phyloP scores from a whole-genome alignment of 2,888 invertebrate species.

The Aquatica leii region DNA sequence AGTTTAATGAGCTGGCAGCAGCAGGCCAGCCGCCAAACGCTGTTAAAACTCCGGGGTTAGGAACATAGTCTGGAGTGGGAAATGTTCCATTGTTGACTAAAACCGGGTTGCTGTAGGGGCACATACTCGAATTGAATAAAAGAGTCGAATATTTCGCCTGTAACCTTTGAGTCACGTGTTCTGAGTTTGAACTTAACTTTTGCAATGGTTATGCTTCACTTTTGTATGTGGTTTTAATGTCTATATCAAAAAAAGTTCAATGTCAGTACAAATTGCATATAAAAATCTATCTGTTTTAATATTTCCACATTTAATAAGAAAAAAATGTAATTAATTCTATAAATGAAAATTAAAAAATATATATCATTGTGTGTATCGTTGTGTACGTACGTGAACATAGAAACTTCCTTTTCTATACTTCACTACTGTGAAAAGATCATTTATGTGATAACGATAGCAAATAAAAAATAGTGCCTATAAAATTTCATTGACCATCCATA shows the following conservation, averaged over 20 bases:
- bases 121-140: constrained; percentile 44
- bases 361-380: too few species aligned
- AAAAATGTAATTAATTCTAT: too few species aligned
- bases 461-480: constrained; percentile 45
- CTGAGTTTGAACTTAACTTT: constrained; percentile 41
- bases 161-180: constrained; percentile 43
- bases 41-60: constrained; percentile 38
- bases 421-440: constrained; percentile 38
- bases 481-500: constrained; percentile 47
- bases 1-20: constrained; percentile 53
- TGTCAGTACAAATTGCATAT: too few species aligned
- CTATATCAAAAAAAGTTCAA: too few species aligned
- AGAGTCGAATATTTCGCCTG: constrained; percentile 43
- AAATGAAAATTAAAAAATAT: too few species aligned
- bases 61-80: constrained; percentile 42
- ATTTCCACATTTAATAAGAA: too few species aligned
- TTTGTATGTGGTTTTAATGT: constrained; percentile 33
- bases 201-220: constrained; percentile 35
- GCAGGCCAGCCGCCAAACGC: constrained; percentile 42
- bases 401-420: constrained; percentile 3
- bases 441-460: constrained; percentile 45
- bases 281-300: too few species aligned
- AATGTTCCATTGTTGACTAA: constrained; percentile 47
- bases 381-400: too few species aligned
- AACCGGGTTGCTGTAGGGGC: constrained; percentile 46